Conservation (phyloP, 2,113 vertebrate genomes). For the Strix aluco region DNA sequence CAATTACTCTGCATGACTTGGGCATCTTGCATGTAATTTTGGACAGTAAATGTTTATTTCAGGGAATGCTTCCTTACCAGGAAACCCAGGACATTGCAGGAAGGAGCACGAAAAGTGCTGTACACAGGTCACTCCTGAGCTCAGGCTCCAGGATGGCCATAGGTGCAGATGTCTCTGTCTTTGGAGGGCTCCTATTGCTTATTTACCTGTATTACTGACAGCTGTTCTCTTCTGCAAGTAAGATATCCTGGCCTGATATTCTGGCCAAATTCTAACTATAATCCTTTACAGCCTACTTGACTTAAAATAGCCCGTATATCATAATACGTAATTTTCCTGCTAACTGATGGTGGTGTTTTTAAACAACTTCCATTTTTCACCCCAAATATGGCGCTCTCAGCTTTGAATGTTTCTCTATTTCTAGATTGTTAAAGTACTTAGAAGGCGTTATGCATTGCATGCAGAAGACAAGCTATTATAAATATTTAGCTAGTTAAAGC, state of each 20-base stretch:
- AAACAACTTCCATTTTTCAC: conserved; percentile 58
- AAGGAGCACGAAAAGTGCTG: not conserved
- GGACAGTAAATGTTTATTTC: not conserved
- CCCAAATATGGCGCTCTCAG: conserved; percentile 49
- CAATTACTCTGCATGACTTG: not conserved
- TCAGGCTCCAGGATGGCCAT: not conserved
- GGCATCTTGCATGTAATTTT: not conserved
- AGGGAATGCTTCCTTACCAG: not conserved
- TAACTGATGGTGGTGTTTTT: not conserved
- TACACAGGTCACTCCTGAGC: not conserved
- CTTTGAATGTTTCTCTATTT: conserved; percentile 48
- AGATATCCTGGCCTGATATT: not conserved
- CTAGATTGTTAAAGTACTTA: conserved; percentile 52
- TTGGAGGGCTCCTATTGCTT: not conserved
- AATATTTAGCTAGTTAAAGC: conserved; percentile 61
- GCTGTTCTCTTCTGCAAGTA: conserved; percentile 15
- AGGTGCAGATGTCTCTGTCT: not conserved
- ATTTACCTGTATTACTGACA: not conserved
- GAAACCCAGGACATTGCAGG: not conserved
- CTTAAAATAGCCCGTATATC: conserved; percentile 35
- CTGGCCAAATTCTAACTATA: conserved; percentile 21
- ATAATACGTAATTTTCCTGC: conserved; percentile 33
- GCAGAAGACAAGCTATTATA: conserved; percentile 35
- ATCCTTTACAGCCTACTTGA: conserved; percentile 17
- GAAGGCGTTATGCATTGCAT: conserved; percentile 15